Evolutionary conservation across 2,888 invertebrate genomes (phyloP).

Genomic region (Eristalinus aeneus): DNA sequence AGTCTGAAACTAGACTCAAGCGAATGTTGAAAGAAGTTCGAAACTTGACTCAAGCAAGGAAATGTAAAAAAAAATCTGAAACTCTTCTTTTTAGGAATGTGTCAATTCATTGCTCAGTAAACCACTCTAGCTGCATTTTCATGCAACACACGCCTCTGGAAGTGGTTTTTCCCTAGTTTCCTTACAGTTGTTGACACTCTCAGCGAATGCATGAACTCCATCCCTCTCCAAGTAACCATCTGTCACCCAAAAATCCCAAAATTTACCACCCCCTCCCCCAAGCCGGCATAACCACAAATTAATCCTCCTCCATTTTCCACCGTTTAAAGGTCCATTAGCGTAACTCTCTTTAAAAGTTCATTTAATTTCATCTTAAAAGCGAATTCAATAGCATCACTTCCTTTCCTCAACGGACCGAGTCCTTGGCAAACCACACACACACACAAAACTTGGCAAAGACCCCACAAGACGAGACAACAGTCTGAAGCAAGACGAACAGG

Average conservation of each 20-base stretch:
- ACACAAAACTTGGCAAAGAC: neutral
- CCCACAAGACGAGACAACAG: neutral
- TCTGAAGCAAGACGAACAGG: neutral
- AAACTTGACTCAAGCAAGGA: too few species aligned
- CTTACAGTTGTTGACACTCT: too few species aligned
- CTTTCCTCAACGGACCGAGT: neutral
- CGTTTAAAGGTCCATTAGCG: neutral
- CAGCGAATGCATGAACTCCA: too few species aligned
- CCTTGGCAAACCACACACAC: neutral
- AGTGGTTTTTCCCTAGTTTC: too few species aligned
- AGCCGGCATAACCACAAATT: neutral
- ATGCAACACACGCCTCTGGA: too few species aligned
- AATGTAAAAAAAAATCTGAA: too few species aligned
- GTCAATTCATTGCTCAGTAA: too few species aligned
- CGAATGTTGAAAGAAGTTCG: too few species aligned
- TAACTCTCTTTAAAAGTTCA: neutral
- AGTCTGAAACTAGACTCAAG: too few species aligned
- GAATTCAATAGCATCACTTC: neutral
- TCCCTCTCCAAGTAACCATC: neutral
- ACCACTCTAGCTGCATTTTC: too few species aligned
- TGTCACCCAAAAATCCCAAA: neutral
- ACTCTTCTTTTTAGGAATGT: too few species aligned
- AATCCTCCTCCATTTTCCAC: neutral
- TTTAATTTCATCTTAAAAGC: neutral
- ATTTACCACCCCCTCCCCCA: neutral